phyloP scores from a whole-genome alignment of 2,113 vertebrate genomes.

The Archilochus colubris region DNA sequence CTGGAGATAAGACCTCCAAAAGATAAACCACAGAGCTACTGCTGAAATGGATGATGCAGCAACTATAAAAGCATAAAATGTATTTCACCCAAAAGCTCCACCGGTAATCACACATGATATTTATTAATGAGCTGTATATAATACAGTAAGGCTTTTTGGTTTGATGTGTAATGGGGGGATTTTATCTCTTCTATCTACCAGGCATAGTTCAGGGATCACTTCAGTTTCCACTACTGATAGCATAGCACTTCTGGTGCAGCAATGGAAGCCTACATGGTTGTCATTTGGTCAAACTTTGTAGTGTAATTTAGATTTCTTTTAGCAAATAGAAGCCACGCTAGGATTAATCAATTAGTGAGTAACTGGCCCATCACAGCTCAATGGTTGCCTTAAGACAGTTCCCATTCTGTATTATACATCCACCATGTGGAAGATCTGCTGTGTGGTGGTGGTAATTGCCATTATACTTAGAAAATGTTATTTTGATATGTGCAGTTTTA shows the following conservation, averaged over 20 bases:
- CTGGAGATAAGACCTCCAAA: neutral
- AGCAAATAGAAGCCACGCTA: neutral
- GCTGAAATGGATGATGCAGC: neutral
- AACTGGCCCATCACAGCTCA: neutral
- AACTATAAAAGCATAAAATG: neutral
- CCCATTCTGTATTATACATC: neutral
- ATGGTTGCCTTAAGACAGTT: neutral
- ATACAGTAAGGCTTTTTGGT: constrained; percentile 2
- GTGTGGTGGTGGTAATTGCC: rapidly evolving
- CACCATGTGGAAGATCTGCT: neutral
- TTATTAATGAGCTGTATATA: constrained; percentile 19
- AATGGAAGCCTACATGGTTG: neutral
- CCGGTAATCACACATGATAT: neutral
- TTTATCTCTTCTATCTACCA: neutral
- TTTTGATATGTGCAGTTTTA: neutral
- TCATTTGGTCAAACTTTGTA: neutral
- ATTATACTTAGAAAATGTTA: neutral
- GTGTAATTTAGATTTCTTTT: neutral
- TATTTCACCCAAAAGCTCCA: neutral
- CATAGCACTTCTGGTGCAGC: neutral
- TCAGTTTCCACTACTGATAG: neutral
- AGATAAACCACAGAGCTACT: neutral
- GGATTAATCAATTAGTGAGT: neutral
- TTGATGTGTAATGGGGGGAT: neutral
- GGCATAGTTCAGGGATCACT: neutral